These are phyloP conservation scores for Smittia aterrima DNA, from an alignment of 2,888 invertebrate species.

Conservation along the genomic window DNA sequence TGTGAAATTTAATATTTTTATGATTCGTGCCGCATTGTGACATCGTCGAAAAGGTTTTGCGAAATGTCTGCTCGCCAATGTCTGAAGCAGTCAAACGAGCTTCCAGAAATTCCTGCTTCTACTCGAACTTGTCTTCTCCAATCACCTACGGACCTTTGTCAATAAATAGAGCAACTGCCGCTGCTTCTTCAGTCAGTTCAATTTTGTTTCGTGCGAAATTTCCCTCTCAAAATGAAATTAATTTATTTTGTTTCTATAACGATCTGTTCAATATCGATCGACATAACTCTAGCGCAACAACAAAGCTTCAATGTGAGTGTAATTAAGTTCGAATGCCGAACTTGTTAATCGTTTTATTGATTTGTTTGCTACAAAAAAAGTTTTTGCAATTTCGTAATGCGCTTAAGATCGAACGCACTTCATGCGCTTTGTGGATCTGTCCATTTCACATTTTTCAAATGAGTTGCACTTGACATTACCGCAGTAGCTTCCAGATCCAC, in stretches of 20 bases:
- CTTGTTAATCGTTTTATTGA: too few species aligned
- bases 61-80: background rate
- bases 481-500: conserved; percentile 61
- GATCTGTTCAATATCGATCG: conserved; percentile 27
- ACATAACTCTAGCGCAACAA: background rate
- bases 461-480: conserved; percentile 67
- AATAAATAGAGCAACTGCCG: conserved; percentile 26
- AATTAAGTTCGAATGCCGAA: too few species aligned
- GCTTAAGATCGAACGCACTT: conserved; percentile 63
- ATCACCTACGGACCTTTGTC: background rate
- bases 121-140: background rate
- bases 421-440: conserved; percentile 63
- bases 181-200: background rate
- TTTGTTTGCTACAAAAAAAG: too few species aligned
- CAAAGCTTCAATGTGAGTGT: background rate
- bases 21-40: conserved; percentile 21
- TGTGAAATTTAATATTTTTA: too few species aligned
- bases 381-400: background rate
- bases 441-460: conserved; percentile 67
- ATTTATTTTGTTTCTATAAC: conserved; percentile 38
- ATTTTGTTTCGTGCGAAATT: background rate
- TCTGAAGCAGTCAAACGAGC: background rate
- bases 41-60: conserved; percentile 15
- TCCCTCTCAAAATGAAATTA: conserved; percentile 12
- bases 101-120: background rate